Evolutionary conservation across 1,140 invertebrate species (phyloP).

Genomic region (Radopholus similis): DNA sequence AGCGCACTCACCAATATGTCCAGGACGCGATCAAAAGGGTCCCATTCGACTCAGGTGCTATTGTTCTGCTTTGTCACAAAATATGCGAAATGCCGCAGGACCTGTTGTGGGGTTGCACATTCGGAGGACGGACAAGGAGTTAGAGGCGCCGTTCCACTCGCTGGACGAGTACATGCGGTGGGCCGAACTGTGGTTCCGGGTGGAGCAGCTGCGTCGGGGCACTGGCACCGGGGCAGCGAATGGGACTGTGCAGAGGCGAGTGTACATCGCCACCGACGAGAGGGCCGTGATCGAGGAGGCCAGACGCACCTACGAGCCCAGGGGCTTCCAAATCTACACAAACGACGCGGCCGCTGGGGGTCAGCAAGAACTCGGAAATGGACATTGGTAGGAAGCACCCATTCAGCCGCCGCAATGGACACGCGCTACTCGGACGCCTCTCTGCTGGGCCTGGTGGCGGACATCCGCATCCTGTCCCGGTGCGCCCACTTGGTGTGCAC

Average conservation of each 20-base stretch:
- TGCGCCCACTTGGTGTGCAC: slow-evolving; percentile 65
- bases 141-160: slow-evolving; percentile 89
- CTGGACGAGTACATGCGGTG: slow-evolving; percentile 92
- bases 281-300: slow-evolving; percentile 64
- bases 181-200: slow-evolving; percentile 73
- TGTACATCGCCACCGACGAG: slow-evolving; percentile 68
- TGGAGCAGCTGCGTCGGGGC: slow-evolving; percentile 56
- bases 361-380: neutral
- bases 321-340: neutral
- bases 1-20: slow-evolving; percentile 70
- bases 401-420: slow-evolving; percentile 61
- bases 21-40: slow-evolving; percentile 73
- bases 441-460: slow-evolving; percentile 62
- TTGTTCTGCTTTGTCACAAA: neutral
- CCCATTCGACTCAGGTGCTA: slow-evolving; percentile 48
- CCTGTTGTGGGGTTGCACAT: slow-evolving; percentile 77
- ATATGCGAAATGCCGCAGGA: slow-evolving; percentile 28
- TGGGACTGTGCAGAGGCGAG: too few species aligned
- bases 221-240: slow-evolving; percentile 35
- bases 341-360: neutral
- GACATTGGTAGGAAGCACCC: slow-evolving; percentile 24
- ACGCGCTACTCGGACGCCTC: slow-evolving; percentile 63
- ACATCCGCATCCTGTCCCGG: slow-evolving; percentile 59
- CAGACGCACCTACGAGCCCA: slow-evolving; percentile 61
- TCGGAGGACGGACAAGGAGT: slow-evolving; percentile 92